Evolutionary conservation across 2,797 vertebrate species (phyloP).

Genomic region (Centropyge bicolor): DNA sequence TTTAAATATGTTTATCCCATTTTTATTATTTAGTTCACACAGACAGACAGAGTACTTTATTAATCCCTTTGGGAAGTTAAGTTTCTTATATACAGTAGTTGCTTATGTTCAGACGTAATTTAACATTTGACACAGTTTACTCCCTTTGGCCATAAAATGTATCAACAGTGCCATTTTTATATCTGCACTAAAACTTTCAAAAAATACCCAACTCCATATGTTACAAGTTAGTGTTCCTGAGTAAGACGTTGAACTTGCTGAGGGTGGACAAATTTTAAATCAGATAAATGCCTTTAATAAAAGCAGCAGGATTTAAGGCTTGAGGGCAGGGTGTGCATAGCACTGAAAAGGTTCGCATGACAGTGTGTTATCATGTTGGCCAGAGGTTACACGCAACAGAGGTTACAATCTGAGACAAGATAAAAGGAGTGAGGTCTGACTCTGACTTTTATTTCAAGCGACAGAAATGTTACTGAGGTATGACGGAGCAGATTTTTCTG

Average conservation of each 20-base stretch:
- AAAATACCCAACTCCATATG: neutral
- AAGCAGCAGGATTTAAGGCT: neutral
- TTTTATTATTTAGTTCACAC: too few relatives aligned
- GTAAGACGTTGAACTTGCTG: neutral
- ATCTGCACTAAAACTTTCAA: neutral
- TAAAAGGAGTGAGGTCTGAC: conserved; percentile 17
- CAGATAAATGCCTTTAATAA: neutral
- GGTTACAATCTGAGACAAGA: conserved; percentile 58
- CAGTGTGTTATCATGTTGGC: conserved; percentile 47
- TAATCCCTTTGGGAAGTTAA: too few relatives aligned
- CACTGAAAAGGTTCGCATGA: conserved; percentile 9
- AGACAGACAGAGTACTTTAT: too few relatives aligned
- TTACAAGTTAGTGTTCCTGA: neutral
- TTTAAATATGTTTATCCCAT: too few relatives aligned
- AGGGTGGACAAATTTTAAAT: neutral
- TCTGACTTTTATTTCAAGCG: conserved; percentile 25
- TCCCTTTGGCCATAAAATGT: too few relatives aligned
- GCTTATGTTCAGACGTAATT: too few relatives aligned
- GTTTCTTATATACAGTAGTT: too few relatives aligned
- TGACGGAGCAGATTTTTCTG: neutral
- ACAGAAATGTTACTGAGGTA: neutral
- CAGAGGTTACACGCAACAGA: conserved; percentile 75
- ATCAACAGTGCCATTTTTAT: neutral
- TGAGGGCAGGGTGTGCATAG: neutral
- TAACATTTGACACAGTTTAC: too few relatives aligned